Base-by-base conservation (phyloP, 1,140 invertebrate species). In the Drosophila baimaii region DNA sequence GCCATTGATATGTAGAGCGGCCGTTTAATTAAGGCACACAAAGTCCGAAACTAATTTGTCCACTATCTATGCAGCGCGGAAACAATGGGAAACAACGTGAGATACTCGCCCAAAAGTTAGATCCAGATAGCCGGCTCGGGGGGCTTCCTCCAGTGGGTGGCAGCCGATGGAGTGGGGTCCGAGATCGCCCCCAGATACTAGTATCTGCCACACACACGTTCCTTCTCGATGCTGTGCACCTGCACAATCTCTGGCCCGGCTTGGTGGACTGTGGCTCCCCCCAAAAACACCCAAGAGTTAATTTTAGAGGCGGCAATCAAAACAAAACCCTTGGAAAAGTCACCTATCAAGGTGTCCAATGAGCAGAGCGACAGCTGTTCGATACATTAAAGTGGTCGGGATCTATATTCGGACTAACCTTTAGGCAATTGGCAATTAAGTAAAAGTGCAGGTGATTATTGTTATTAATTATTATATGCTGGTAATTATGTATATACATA, bases 1-100 rank as follows among this genome's bases (percentile, higher is more conserved):
- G 33, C 64, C 41, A 25, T 31, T 37, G 57, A 63, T 62, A 39
- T 66, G 63, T 47, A 37, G 37, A 8, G 2, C 25, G n/a, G 25
- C 44, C 33, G 31, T 37, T 76, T 76, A 76, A 76, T 77, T 77
- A 76, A 76, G 33, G 29, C 54, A 49, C 46, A 7, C 62, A 59
- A 76, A 77, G 73, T 68, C 54, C 62, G 35, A 41, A 47, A 27
- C 13, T 52, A 55, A 68, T 43, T 71, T 41, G 43, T n/a, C 15
- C 33, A 17, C 37, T 75, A 75, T 75, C 70, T 75, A 65, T 73
- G 47, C 71, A 64, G 35, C 17, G 46, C 12, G 46, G 9, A 43
- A 33, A 52, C 23, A 46, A 46, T 13, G 19, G 19, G 23, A 23
- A 46, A 49, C 19, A 46, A 35, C 15, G 7, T 33, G 17, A 41